These are phyloP conservation scores for Lepisosteus osseus DNA, from an alignment of 2,113 vertebrate genomes.

Conservation along the genomic window DNA sequence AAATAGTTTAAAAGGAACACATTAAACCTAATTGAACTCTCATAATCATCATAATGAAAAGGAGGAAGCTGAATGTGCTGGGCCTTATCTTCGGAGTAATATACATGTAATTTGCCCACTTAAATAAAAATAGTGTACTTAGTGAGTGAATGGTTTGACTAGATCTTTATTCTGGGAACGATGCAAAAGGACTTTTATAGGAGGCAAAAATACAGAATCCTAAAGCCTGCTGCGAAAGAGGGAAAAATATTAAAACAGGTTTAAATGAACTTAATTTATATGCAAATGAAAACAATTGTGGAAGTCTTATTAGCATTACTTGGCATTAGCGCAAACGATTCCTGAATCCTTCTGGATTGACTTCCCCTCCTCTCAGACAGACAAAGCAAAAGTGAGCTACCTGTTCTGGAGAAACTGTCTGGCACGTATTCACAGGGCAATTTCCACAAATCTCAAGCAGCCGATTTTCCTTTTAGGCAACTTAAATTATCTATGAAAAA, in stretches of 20 bases:
- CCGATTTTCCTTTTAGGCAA: no score
- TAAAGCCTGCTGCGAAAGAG: background rate
- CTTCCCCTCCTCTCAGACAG: background rate
- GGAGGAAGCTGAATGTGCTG: constrained; percentile 5
- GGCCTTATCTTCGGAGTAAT: constrained; percentile 1
- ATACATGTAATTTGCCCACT: background rate
- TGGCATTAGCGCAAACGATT: constrained; percentile 13
- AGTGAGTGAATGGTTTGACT: constrained; percentile 2
- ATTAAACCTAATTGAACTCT: constrained; percentile 11
- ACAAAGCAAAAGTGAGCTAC: background rate
- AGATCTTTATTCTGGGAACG: constrained; percentile 1
- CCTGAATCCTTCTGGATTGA: background rate
- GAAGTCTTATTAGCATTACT: constrained; percentile 19
- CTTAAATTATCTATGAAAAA: no score
- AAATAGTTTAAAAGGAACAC: background rate
- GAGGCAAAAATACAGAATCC: constrained; percentile 4
- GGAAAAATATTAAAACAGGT: constrained; percentile 6
- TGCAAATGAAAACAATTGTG: constrained; percentile 23
- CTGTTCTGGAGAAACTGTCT: background rate
- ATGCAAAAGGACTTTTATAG: background rate
- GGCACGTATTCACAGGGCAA: background rate
- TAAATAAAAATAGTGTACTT: background rate
- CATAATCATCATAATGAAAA: background rate
- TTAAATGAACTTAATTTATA: constrained; percentile 22
- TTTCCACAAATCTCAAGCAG: no score